These are phyloP conservation scores for Microtus montanus DNA, from an alignment of 2,113 vertebrate genomes.

Conservation along the genomic window DNA sequence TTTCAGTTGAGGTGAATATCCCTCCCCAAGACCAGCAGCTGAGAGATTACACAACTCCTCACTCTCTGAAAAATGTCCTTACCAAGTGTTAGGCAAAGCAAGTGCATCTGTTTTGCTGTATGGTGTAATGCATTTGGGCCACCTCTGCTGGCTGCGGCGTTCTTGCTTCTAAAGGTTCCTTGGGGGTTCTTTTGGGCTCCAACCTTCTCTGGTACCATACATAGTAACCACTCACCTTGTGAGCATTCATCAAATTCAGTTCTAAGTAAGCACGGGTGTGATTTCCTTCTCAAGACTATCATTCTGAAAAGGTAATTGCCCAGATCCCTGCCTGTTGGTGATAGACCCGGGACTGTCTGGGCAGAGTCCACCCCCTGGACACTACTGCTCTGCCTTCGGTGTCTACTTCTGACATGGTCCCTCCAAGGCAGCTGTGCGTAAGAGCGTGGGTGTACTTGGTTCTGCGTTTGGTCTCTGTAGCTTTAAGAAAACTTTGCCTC, in stretches of 20 bases:
- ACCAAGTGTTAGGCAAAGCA: background rate
- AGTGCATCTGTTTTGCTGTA: background rate
- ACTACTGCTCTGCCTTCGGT: rapidly evolving
- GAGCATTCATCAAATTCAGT: background rate
- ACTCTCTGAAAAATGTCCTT: background rate
- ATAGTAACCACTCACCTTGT: background rate
- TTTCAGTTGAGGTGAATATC: background rate
- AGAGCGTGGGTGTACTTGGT: background rate
- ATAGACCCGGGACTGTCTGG: background rate
- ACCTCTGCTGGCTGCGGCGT: background rate
- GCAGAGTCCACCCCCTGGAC: background rate
- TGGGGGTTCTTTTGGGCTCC: background rate
- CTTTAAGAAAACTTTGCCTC: slow-evolving; percentile 60
- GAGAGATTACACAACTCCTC: background rate
- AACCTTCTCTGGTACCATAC: background rate
- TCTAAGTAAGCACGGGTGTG: background rate
- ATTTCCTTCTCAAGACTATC: background rate
- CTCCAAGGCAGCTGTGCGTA: background rate
- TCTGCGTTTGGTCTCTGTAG: background rate
- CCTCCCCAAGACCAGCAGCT: background rate
- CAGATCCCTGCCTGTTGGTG: background rate
- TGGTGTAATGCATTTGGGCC: background rate
- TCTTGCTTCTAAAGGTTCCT: background rate
- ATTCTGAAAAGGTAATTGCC: background rate
- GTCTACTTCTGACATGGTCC: background rate